Conservation (phyloP, 2,888 invertebrate genomes). For the Cerastis rubricosa region DNA sequence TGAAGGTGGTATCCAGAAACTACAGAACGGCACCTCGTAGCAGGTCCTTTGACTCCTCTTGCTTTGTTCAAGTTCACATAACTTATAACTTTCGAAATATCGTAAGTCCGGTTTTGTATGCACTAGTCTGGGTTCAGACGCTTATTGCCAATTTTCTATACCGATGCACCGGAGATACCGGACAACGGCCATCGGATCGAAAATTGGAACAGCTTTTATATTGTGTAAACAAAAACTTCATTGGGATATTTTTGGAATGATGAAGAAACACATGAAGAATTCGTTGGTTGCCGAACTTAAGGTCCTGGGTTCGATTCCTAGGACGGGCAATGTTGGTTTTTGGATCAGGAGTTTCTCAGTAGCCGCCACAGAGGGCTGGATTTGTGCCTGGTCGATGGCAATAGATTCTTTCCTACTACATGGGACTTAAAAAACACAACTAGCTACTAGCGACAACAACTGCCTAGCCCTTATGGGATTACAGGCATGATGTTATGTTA, state of each 20-base stretch:
- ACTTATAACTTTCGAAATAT: slow-evolving; percentile 11
- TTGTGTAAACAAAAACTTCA: slow-evolving; percentile 57
- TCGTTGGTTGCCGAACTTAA: not conserved
- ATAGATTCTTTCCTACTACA: not conserved
- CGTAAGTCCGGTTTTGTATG: slow-evolving; percentile 38
- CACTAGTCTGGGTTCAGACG: slow-evolving; percentile 52
- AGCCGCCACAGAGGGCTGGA: not conserved
- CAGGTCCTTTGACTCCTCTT: not conserved
- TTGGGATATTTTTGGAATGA: slow-evolving; percentile 33
- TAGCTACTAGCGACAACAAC: not conserved
- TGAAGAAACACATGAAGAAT: slow-evolving; percentile 1
- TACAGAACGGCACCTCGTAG: not conserved
- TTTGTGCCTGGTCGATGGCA: not conserved
- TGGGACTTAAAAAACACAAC: not conserved
- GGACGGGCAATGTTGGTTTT: not conserved
- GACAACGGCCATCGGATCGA: slow-evolving; percentile 67
- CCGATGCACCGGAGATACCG: slow-evolving; percentile 69
- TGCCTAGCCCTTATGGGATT: not conserved
- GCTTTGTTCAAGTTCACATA: not conserved
- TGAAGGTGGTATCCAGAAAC: not conserved
- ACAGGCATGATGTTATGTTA: not conserved
- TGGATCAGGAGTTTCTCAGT: not conserved
- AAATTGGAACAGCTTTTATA: slow-evolving; percentile 61
- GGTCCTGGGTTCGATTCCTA: not conserved
- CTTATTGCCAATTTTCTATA: slow-evolving; percentile 81